Percentiles rank a stretch among this genome's conserved stretches.
Conservation (phyloP, 2,888 invertebrate genomes). For the Apodemia duryi region DNA sequence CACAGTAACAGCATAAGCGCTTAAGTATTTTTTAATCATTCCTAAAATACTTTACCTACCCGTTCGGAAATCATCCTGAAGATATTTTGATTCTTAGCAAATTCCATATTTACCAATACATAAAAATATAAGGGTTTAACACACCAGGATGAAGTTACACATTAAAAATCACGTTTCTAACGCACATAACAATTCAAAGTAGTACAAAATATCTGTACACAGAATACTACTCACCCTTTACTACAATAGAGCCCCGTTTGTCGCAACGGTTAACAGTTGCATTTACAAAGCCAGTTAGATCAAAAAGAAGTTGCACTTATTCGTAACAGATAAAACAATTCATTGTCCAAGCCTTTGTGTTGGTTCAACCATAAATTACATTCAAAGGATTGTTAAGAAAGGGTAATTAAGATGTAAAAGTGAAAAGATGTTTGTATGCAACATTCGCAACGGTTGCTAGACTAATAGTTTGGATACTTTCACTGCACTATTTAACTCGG, state of each 20-base stretch:
- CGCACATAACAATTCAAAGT: neutral
- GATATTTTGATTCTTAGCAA: too few relatives aligned
- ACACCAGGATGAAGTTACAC: neutral
- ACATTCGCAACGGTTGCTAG: slow-evolving; percentile 3
- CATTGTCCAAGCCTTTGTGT: neutral
- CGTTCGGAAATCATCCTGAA: too few relatives aligned
- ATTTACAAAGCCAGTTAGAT: slow-evolving; percentile 13
- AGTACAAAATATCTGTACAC: neutral
- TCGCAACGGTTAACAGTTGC: slow-evolving; percentile 9
- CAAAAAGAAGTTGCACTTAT: slow-evolving; percentile 7
- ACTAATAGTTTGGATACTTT: neutral
- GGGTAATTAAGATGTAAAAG: slow-evolving; percentile 14
- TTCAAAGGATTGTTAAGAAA: slow-evolving; percentile 12
- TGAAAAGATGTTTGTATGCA: slow-evolving; percentile 4
- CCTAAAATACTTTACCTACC: too few relatives aligned
- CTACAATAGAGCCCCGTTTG: neutral
- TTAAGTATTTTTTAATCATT: too few relatives aligned
- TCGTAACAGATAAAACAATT: slow-evolving; percentile 6
- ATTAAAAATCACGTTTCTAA: neutral
- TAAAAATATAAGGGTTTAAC: too few relatives aligned
- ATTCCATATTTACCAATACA: too few relatives aligned
- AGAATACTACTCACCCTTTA: slow-evolving; percentile 13
- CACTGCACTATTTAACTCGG: slow-evolving; percentile 5
- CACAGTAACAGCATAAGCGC: too few relatives aligned
- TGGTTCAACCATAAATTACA: slow-evolving; percentile 1